phyloP scores from a whole-genome alignment of 1,140 invertebrate genomes.

The Ruditapes philippinarum region DNA sequence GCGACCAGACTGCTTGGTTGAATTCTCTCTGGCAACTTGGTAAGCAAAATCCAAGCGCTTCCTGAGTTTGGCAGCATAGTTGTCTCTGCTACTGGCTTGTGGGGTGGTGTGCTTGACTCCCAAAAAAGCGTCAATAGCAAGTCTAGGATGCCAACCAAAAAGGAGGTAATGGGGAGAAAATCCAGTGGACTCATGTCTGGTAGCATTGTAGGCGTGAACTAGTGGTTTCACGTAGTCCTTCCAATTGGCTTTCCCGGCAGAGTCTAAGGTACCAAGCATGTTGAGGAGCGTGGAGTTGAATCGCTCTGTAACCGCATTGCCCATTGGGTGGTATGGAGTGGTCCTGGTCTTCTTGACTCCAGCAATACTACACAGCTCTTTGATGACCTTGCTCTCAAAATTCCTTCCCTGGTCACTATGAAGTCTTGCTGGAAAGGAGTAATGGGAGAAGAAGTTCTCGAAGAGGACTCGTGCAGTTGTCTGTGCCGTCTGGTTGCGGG shows the following conservation, averaged over 20 bases:
- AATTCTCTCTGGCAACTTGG: background rate
- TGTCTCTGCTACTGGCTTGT: too few relatives aligned
- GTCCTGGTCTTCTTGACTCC: conserved; percentile 66
- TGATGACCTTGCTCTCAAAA: conserved; percentile 62
- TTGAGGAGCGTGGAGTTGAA: conserved; percentile 21
- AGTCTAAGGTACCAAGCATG: background rate
- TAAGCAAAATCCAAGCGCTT: background rate
- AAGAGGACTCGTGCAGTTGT: conserved; percentile 24
- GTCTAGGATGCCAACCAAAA: conserved; percentile 42
- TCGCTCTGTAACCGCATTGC: conserved; percentile 11
- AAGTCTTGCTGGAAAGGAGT: too few relatives aligned
- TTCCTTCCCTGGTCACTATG: conserved; percentile 57
- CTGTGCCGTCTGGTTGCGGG: conserved; percentile 29
- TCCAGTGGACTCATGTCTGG: background rate
- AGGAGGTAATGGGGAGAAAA: conserved; percentile 40
- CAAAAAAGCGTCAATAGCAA: conserved; percentile 39
- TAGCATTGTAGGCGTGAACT: too few relatives aligned
- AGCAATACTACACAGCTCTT: conserved; percentile 58
- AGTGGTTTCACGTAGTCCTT: conserved; percentile 18
- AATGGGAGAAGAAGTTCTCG: background rate
- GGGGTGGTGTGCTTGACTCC: background rate
- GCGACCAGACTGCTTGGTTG: background rate
- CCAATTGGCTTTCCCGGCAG: conserved; percentile 7
- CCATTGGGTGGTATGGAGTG: conserved; percentile 60
- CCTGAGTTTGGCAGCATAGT: conserved; percentile 10